Conservation (phyloP, 2,113 vertebrate species). For the Chauna torquata region DNA sequence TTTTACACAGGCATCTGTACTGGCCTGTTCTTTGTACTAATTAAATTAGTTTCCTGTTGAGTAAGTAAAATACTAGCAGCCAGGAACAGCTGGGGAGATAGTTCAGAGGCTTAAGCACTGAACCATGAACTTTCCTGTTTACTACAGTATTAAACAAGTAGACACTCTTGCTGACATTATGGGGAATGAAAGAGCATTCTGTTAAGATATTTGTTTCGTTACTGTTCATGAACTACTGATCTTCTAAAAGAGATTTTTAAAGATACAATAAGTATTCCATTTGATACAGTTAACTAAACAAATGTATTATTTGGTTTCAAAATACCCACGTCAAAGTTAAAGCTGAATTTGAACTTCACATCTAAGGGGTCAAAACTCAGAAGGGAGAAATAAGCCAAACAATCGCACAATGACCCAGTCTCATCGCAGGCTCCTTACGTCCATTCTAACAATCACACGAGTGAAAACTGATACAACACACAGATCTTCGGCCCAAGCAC, state of each 20-base stretch:
- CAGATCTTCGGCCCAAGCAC: not conserved
- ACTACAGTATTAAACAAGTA: conserved; percentile 58
- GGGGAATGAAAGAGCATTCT: conserved; percentile 50
- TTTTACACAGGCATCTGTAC: conserved; percentile 23
- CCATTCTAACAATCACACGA: not conserved
- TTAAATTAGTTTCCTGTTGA: conserved; percentile 69
- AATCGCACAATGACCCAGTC: not conserved
- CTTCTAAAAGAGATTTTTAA: conserved; percentile 2
- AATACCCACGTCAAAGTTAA: not conserved
- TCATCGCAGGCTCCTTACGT: not conserved
- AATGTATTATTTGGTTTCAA: conserved; percentile 24
- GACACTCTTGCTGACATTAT: conserved; percentile 55
- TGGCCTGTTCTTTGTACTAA: conserved; percentile 54
- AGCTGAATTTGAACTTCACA: conserved; percentile 18
- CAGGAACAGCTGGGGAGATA: conserved; percentile 51
- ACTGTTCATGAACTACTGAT: not conserved
- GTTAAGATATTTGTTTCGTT: conserved; percentile 47
- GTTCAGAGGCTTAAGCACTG: conserved; percentile 50
- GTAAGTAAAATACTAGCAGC: conserved; percentile 57
- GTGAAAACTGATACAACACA: not conserved
- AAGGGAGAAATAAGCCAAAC: not conserved
- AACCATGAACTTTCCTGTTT: conserved; percentile 64
- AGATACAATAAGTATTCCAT: conserved; percentile 25
- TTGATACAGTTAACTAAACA: conserved; percentile 40
- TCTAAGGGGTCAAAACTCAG: conserved; percentile 24